A percentile compares a stretch with the other conserved stretches of the same genome.
phyloP scores from a whole-genome alignment of 2,888 invertebrate species.

The Heliconius charithonia region DNA sequence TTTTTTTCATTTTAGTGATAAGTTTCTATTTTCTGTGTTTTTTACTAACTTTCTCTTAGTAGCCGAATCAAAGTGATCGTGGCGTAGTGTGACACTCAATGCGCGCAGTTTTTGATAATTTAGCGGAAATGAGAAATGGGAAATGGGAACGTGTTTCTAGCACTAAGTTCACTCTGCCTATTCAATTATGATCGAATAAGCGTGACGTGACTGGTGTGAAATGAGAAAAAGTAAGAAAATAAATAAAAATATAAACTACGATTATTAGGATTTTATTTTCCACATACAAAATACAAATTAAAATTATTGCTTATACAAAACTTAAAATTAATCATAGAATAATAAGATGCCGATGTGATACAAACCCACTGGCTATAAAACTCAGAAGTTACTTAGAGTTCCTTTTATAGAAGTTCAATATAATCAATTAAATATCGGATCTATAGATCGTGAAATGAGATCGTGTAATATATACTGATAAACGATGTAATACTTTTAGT shows the following conservation, averaged over 20 bases:
- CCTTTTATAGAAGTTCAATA: not conserved
- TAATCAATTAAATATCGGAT: not conserved
- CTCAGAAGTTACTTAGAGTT: constrained; percentile 6
- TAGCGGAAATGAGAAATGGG: too few species aligned
- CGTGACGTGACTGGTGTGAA: not conserved
- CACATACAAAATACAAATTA: not conserved
- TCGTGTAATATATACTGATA: too few species aligned
- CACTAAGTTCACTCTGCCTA: not conserved
- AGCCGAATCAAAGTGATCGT: too few species aligned
- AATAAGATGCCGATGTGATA: not conserved
- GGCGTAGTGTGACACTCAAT: too few species aligned
- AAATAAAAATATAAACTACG: not conserved
- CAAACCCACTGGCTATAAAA: constrained; percentile 1
- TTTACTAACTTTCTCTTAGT: too few species aligned
- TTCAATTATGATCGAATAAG: not conserved
- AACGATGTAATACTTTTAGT: constrained; percentile 7
- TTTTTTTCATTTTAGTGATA: too few species aligned
- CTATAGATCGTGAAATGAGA: constrained; percentile 13
- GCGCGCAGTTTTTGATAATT: too few species aligned
- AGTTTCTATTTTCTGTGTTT: too few species aligned
- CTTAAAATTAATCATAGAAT: not conserved
- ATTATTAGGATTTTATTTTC: too few species aligned
- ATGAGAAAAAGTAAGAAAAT: not conserved
- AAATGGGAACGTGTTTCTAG: too few species aligned
- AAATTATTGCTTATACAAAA: not conserved